Evolutionary conservation across 2,113 vertebrate species (phyloP), one percentile per base, ranked within the genome.

Genomic region (Sapajus apella): DNA sequence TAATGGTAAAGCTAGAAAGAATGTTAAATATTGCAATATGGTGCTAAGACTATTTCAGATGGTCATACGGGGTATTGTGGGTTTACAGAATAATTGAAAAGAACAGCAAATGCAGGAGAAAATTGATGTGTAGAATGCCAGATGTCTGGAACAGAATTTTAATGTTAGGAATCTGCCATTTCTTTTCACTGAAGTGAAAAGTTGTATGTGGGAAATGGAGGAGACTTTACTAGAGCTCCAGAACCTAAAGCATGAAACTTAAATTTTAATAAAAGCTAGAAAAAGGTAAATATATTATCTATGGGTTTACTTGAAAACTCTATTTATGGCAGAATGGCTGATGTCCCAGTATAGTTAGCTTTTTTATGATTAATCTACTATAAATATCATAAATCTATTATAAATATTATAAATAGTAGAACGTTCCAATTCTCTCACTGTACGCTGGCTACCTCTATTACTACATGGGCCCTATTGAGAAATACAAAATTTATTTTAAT

Each of bases 11-110:
- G 9, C 58, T 11, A 52, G 12, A 77, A 45, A 52, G 35, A 9
- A 10, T 0, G 30, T 14, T 21, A 58, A 45, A 23, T 76, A 90
- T 80, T 27, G n/a, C 3, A 72, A 25, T 76, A 4, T 12, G 72
- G 25, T 55, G 25, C 1, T 87, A 16, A 25, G 4, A 72, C 27
- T 17, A 37, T 45, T 92, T 0, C 35, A 79, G 43, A 52, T 16
- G n/a, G 58, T 30, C 40, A 47, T 3, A 11, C 2, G n/a, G 0
- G 1, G 2, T 47, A 1, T 3, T 47, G 0, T 5, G 4, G 1
- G 5, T 45, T 81, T 32, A 52, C 8, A 61, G 18, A 85, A 21
- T 50, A 23, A 68, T 30, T 5, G 6, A 43, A 32, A 61, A 94
- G 13, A 66, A 8, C 23, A 73, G 4, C 47, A 83, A n/a, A 52